These are phyloP conservation scores for Cyclura pinguis DNA, from an alignment of 2,797 vertebrate genomes.

Conservation along the genomic window DNA sequence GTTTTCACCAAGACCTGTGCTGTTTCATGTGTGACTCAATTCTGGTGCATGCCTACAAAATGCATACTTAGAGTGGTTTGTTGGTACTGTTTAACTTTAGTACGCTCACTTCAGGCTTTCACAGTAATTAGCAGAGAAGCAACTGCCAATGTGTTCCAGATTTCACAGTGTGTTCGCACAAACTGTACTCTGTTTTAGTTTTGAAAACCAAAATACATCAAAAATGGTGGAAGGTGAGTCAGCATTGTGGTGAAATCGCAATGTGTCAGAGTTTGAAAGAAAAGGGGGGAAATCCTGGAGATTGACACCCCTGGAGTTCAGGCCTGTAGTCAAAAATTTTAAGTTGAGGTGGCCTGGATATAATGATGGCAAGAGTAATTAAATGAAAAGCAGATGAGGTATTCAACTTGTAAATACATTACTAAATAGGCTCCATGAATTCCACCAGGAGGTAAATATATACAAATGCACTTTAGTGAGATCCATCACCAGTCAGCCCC, in stretches of 20 bases:
- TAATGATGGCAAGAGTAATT: not conserved
- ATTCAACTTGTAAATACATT: not conserved
- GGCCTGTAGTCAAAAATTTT: not conserved
- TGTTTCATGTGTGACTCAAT: not conserved
- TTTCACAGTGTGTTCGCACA: constrained; percentile 2
- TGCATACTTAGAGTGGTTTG: not conserved
- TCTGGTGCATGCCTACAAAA: not conserved
- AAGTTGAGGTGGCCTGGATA: not conserved
- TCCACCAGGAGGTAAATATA: not conserved
- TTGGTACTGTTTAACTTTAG: constrained; percentile 9
- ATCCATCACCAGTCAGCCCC: not conserved
- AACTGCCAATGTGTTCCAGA: constrained; percentile 12
- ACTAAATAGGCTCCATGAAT: not conserved
- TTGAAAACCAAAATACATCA: constrained; percentile 17
- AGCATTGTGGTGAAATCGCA: not conserved
- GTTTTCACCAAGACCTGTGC: not conserved
- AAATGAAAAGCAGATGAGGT: not conserved
- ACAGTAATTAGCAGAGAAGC: constrained; percentile 14
- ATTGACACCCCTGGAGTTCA: not conserved
- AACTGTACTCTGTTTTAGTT: not conserved
- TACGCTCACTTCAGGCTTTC: not conserved
- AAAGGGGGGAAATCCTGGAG: not conserved
- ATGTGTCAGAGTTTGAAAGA: not conserved
- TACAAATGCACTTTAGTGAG: not conserved
- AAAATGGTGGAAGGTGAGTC: not conserved